Evolutionary conservation across 1,140 invertebrate species (phyloP).

Genomic region (Leptinotarsa defecta): DNA sequence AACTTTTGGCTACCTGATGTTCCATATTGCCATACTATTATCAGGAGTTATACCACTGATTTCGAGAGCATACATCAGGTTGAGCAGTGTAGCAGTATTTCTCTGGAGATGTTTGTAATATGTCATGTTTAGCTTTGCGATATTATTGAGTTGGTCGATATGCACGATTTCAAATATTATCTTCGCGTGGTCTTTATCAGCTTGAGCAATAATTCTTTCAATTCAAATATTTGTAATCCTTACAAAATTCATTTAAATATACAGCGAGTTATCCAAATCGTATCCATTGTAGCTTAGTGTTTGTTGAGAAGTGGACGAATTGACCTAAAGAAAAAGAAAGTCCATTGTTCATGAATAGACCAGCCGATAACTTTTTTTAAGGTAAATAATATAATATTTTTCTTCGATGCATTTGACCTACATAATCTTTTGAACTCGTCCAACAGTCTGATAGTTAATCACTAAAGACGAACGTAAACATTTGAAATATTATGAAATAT

Average conservation of each 20-base stretch:
- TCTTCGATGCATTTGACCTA: no score
- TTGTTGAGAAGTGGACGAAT: not conserved
- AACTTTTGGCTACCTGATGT: no score
- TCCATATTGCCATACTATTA: no score
- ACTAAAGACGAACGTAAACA: no score
- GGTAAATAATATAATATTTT: no score
- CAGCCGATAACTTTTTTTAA: no score
- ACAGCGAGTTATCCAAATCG: conserved; percentile 1
- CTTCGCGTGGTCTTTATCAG: conserved; percentile 20
- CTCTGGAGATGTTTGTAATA: conserved; percentile 1
- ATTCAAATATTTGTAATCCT: conserved; percentile 12
- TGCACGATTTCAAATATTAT: conserved; percentile 15
- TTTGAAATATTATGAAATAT: no score
- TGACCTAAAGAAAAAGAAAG: not conserved
- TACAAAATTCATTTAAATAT: conserved; percentile 18
- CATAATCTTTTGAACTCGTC: no score
- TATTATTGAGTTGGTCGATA: conserved; percentile 12
- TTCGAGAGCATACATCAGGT: not conserved
- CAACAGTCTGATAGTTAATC: no score
- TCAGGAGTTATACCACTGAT: no score
- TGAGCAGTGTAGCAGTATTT: conserved; percentile 10
- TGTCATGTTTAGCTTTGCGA: not conserved
- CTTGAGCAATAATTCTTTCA: conserved; percentile 1
- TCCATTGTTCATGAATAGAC: no score
- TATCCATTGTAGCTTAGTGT: conserved; percentile 7